Evolutionary conservation across 2,888 invertebrate genomes (phyloP), one percentile per base, ranked within the genome.

Genomic region (Drosophila hawaiiensis): DNA sequence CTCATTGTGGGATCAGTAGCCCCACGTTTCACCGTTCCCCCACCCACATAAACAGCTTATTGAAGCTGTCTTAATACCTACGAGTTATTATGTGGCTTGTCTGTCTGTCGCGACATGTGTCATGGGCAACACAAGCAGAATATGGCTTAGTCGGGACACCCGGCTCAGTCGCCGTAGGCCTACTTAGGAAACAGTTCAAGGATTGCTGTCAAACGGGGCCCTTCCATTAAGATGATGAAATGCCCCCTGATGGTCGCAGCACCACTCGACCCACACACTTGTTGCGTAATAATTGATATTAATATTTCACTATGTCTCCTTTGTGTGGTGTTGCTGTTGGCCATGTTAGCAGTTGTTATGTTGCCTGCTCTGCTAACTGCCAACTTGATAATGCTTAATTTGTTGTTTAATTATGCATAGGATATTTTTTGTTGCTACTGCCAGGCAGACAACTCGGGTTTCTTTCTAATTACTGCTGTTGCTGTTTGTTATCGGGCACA

Each of bases 231-330:
- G 82, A 89, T 85, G 84, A 85, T 89, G 84, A 85, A 85, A 87
- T 78, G 73, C 65, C 73, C 89, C 84, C 50, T 47, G 49, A 50
- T 25, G 68, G 49, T 50, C 16, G 35, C 50, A 49, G 28, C 39
- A 19, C 41, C 54, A 29, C 47, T 28, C 72, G 41, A 62, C 68
- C 55, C 73, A 66, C 62, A 49, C 64, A 85, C 84, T 90, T 87
- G 90, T 87, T 89, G 89, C 76, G 86, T 83, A 81, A 78, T 90
- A 87, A 90, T 89, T 83, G 89, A 72, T 82, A 89, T 89, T 87
- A 90, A 88, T 89, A 83, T 83, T 89, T 80, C 43, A 89, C 52
- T 39, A 58, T 59, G 61, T 64, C 61, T 63, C 58, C 66, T 52
- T 65, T 59, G 50, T 28, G 47, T 56, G 25, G 31, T 62, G 53